A percentile compares a stretch with the other conserved stretches of the same genome.
Conservation (phyloP, 2,888 invertebrate species). For the Calliphora vomitoria region DNA sequence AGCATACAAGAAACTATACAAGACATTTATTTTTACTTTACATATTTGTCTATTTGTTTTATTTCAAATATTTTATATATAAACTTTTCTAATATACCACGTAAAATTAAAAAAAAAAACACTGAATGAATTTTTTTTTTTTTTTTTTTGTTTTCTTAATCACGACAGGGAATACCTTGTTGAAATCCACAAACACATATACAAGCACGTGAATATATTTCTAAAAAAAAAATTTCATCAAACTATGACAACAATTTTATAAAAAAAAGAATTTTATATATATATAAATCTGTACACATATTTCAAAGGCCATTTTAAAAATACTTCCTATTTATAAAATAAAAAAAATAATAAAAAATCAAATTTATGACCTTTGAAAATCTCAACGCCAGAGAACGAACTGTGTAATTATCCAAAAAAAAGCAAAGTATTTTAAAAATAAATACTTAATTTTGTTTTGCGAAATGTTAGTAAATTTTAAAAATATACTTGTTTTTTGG, state of each 20-base stretch:
- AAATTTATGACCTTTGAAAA: slow-evolving; percentile 31
- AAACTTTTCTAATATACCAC: not conserved
- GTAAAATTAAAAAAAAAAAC: not conserved
- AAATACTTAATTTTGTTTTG: not conserved
- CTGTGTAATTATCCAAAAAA: slow-evolving; percentile 2
- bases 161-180: slow-evolving; percentile 7
- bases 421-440: not conserved
- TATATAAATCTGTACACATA: not conserved
- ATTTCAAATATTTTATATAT: too few species aligned
- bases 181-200: not conserved
- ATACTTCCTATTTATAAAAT: slow-evolving; percentile 14
- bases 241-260: not conserved
- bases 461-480: not conserved
- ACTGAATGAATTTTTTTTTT: not conserved
- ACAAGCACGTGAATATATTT: slow-evolving; percentile 15
- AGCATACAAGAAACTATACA: too few species aligned
- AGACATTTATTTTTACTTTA: too few species aligned
- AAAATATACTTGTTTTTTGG: not conserved
- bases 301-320: slow-evolving; percentile 23
- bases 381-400: slow-evolving; percentile 4
- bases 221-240: not conserved
- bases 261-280: not conserved
- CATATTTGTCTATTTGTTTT: too few species aligned
- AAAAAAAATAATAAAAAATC: slow-evolving; percentile 3
- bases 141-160: slow-evolving; percentile 1